Conservation (phyloP, 30 jellyfish, hydroid and myxozoan species). For the Turritopsis rubra region DNA sequence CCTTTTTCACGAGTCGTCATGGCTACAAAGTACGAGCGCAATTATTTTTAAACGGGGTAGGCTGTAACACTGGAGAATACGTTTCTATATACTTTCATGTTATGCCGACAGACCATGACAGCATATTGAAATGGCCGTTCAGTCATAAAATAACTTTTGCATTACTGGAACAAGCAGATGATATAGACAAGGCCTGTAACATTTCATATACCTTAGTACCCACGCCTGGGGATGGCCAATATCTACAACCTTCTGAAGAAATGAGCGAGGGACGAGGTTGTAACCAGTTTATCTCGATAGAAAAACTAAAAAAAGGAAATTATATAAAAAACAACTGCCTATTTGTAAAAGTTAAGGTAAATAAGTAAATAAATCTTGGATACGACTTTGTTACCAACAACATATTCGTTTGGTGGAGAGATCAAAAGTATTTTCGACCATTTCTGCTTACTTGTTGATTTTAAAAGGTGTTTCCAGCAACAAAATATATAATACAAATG, state of each 20-base stretch:
- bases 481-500: too few species aligned
- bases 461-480: too few species aligned
- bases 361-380: constrained; percentile 11
- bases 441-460: too few species aligned
- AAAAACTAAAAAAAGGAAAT: constrained; percentile 51
- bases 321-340: constrained; percentile 46
- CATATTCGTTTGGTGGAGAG: not conserved
- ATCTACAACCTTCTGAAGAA: constrained; percentile 54
- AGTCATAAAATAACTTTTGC: constrained; percentile 53
- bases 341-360: constrained; percentile 50
- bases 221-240: constrained; percentile 51
- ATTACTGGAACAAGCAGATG: constrained; percentile 62
- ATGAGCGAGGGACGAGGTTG: constrained; percentile 83
- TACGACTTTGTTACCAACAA: not conserved
- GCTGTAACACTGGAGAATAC: constrained; percentile 42
- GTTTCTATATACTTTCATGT: constrained; percentile 66
- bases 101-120: constrained; percentile 70
- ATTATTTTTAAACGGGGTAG: constrained; percentile 63
- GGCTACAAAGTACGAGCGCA: constrained; percentile 81
- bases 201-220: constrained; percentile 64
- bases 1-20: constrained; percentile 48
- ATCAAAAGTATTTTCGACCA: too few species aligned
- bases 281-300: constrained; percentile 45
- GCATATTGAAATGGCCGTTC: constrained; percentile 66
- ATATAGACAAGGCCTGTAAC: constrained; percentile 44